Percentiles rank a stretch among this genome's conserved stretches.
These are phyloP conservation scores for Rhorus exstirpatorius DNA, from an alignment of 2,888 invertebrate genomes.

Conservation along the genomic window DNA sequence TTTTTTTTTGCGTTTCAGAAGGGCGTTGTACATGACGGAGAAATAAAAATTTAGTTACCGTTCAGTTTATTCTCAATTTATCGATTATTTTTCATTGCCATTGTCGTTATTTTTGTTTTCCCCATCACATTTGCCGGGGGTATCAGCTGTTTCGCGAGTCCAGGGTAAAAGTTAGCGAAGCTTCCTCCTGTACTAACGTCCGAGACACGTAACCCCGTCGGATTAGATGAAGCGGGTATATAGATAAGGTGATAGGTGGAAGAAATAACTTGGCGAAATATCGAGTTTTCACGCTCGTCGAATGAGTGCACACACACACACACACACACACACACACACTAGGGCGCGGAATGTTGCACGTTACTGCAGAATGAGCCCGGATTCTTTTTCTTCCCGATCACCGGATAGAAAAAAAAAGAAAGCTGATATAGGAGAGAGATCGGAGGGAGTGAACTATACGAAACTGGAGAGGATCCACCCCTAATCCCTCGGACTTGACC, in stretches of 20 bases:
- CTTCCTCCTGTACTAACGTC: conserved; percentile 4
- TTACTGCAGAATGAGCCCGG: background rate
- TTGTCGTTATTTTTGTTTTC: conserved; percentile 11
- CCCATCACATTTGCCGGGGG: conserved; percentile 1
- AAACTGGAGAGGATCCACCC: conserved; percentile 69
- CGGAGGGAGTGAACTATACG: conserved; percentile 48
- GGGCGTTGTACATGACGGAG: background rate
- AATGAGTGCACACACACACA: conserved; percentile 29
- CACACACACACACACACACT: too few relatives aligned
- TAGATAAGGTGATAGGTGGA: conserved; percentile 50
- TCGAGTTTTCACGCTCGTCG: conserved; percentile 57
- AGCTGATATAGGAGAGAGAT: conserved; percentile 28
- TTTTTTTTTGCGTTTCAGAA: background rate
- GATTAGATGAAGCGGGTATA: conserved; percentile 33
- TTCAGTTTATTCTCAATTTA: conserved; percentile 1
- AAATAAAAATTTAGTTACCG: background rate
- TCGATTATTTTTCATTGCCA: background rate
- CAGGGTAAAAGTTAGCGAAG: conserved; percentile 13
- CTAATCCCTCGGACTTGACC: conserved; percentile 79
- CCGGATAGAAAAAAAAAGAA: conserved; percentile 3
- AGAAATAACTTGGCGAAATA: conserved; percentile 57
- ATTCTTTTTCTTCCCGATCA: conserved; percentile 17
- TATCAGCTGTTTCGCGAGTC: conserved; percentile 31
- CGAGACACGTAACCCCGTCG: conserved; percentile 57
- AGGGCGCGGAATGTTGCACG: background rate